Evolutionary conservation across 2,888 invertebrate genomes (phyloP).

Genomic region (Drosophila putrida): DNA sequence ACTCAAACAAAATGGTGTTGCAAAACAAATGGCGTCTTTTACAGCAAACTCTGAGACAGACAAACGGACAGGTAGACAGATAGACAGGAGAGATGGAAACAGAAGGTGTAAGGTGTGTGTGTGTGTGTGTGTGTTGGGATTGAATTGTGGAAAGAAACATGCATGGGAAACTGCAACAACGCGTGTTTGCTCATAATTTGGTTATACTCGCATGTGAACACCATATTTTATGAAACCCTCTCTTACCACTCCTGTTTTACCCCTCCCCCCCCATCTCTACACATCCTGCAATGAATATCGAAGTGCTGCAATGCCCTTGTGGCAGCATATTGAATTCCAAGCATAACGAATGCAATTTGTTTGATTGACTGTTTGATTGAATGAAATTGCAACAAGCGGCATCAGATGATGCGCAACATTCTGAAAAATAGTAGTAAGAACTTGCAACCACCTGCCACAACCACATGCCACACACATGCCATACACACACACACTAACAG

Average conservation of each 20-base stretch:
- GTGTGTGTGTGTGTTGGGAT: not conserved
- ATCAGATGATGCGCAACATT: conserved; percentile 31
- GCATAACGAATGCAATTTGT: conserved; percentile 80
- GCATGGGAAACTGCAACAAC: conserved; percentile 46
- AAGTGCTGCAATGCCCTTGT: conserved; percentile 38
- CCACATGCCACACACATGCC: conserved; percentile 4
- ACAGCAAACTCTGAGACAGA: conserved; percentile 35
- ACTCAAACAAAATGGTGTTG: conserved; percentile 77
- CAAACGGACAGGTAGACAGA: conserved; percentile 1
- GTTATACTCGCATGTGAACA: conserved; percentile 50
- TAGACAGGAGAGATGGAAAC: conserved; percentile 1
- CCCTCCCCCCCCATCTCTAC: not conserved
- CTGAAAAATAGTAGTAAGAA: not conserved
- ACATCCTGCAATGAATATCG: not conserved
- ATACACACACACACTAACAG: not conserved
- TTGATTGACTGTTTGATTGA: conserved; percentile 80
- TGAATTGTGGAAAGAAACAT: conserved; percentile 2
- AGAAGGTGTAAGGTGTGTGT: not conserved
- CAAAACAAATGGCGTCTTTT: conserved; percentile 78
- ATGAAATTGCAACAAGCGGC: conserved; percentile 62
- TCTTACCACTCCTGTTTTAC: not conserved
- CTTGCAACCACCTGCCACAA: conserved; percentile 16
- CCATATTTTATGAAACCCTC: conserved; percentile 12
- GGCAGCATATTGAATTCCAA: conserved; percentile 71
- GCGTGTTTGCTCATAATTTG: conserved; percentile 69